These are phyloP conservation scores for Jordanella pulchra DNA, from an alignment of 2,797 vertebrate genomes.

Conservation along the genomic window DNA sequence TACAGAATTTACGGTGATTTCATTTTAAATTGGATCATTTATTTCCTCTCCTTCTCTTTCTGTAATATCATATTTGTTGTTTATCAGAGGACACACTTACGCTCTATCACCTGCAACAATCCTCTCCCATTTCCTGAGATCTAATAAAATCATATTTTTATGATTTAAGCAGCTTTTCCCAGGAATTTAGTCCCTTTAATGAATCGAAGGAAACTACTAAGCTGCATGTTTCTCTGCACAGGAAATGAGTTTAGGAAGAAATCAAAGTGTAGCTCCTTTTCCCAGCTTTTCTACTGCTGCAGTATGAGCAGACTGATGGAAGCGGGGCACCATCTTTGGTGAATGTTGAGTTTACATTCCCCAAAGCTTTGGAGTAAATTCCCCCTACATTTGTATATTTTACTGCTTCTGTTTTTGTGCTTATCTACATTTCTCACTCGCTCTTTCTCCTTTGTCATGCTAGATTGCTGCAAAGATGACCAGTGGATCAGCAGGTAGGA, in stretches of 20 bases:
- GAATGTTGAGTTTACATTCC: conserved; percentile 40
- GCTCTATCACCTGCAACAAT: conserved; percentile 6
- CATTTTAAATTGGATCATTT: not conserved
- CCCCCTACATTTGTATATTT: conserved; percentile 28
- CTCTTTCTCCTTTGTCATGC: conserved; percentile 30
- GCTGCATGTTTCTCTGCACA: not conserved
- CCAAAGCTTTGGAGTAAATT: conserved; percentile 7
- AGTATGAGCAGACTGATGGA: not conserved
- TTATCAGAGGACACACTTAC: conserved; percentile 20
- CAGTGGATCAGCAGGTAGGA: conserved; percentile 72
- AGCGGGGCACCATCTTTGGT: conserved; percentile 31
- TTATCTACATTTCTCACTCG: conserved; percentile 33
- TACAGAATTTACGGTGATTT: not conserved
- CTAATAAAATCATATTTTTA: conserved; percentile 34
- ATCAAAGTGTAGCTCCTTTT: conserved; percentile 29
- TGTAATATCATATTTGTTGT: conserved; percentile 8
- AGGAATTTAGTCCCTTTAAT: conserved; percentile 7
- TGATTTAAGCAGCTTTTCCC: conserved; percentile 29
- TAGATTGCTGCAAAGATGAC: conserved; percentile 69
- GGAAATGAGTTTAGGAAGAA: not conserved
- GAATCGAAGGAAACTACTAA: conserved; percentile 10
- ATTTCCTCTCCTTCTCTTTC: not conserved
- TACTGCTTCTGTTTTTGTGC: conserved; percentile 17
- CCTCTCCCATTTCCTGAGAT: conserved; percentile 28
- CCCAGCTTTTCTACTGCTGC: conserved; percentile 14